Evolutionary conservation across 92 coral and sea anemone genomes (phyloP).

Genomic region (Palythoa caribaeorum): DNA sequence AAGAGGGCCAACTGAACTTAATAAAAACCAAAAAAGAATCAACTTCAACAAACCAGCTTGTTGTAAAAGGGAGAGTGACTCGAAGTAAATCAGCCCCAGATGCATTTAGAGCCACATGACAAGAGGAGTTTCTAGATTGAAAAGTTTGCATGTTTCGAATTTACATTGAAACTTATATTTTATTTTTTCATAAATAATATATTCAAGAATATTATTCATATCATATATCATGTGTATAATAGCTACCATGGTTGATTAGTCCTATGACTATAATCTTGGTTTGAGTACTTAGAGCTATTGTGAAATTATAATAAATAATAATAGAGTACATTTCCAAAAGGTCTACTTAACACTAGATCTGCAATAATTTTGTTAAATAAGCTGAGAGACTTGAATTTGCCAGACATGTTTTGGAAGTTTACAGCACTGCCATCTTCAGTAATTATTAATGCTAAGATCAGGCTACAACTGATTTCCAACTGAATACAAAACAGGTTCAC

Average conservation of each 20-base stretch:
- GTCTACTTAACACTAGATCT: no score
- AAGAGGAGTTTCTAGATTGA: neutral
- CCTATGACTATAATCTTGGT: neutral
- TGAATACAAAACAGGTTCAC: no score
- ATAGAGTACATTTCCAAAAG: no score
- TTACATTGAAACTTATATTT: neutral
- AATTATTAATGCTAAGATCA: no score
- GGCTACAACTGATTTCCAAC: no score
- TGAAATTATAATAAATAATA: no score
- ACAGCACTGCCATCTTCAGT: no score
- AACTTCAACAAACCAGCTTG: conserved; percentile 42
- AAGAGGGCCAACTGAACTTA: conserved; percentile 17
- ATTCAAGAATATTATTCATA: neutral
- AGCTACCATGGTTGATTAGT: neutral
- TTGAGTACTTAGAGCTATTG: no score
- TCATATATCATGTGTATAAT: neutral
- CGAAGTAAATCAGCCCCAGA: conserved; percentile 66
- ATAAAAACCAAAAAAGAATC: conserved; percentile 34
- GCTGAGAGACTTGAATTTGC: no score
- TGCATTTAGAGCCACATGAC: conserved; percentile 42
- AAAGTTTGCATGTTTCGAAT: neutral
- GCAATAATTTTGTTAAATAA: no score
- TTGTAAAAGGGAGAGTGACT: conserved; percentile 27
- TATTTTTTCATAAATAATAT: neutral
- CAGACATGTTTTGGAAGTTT: no score